Conservation (phyloP, 2,797 vertebrate species). For the Selene dorsalis region DNA sequence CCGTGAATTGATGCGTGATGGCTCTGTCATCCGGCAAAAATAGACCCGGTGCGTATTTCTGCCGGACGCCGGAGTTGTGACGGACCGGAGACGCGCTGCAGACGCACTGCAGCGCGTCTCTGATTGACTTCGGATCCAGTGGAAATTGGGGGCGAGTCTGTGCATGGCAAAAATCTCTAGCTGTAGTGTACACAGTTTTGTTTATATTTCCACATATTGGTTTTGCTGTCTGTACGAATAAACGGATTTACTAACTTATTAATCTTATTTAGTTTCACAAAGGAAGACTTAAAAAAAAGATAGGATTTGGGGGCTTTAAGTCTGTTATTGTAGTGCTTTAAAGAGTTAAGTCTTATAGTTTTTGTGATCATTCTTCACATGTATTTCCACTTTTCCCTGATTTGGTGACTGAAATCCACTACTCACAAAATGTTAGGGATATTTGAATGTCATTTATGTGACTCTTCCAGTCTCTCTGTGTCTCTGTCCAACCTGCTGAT, state of each 20-base stretch:
- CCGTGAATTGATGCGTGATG: no score
- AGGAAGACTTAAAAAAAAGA: background rate
- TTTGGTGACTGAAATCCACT: slow-evolving; percentile 20
- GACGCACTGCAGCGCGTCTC: no score
- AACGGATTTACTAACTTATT: background rate
- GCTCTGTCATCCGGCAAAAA: no score
- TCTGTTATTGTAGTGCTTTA: slow-evolving; percentile 16
- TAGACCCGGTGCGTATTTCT: no score
- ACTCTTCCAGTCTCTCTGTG: no score
- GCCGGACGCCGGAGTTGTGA: no score
- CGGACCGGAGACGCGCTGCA: no score
- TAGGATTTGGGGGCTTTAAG: background rate
- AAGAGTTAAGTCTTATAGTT: slow-evolving; percentile 18
- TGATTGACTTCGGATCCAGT: no score
- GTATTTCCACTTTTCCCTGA: background rate
- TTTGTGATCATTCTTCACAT: slow-evolving; percentile 6
- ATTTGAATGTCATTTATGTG: no score
- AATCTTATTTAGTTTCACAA: background rate
- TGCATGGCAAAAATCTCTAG: slow-evolving; percentile 64
- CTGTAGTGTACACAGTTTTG: slow-evolving; percentile 33
- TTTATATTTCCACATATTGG: slow-evolving; percentile 29
- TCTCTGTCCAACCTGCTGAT: no score
- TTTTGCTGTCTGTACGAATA: slow-evolving; percentile 29
- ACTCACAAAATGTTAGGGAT: no score
- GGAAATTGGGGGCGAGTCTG: no score